A percentile compares a stretch with the other conserved stretches of the same genome.
Evolutionary conservation across 2,888 invertebrate genomes (phyloP).

Genomic region (Rhamnusium bicolor): DNA sequence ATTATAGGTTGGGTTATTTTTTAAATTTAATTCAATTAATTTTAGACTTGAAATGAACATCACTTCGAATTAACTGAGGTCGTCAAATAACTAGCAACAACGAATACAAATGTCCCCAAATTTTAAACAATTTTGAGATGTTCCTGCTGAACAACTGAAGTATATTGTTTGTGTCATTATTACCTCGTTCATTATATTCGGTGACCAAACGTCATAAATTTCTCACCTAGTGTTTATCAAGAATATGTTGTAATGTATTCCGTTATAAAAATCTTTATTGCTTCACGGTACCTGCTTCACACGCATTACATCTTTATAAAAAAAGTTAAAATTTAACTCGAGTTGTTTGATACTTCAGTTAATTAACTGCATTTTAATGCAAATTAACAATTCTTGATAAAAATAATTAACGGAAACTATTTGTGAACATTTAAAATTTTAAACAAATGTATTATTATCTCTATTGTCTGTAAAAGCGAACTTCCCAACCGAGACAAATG

Average conservation of each 20-base stretch:
- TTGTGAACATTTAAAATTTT: slow-evolving; percentile 46
- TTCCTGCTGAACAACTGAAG: no score
- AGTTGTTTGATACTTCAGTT: slow-evolving; percentile 37
- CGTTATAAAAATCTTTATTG: slow-evolving; percentile 17
- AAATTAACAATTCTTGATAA: slow-evolving; percentile 42
- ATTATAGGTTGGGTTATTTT: no score
- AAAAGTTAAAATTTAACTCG: slow-evolving; percentile 34
- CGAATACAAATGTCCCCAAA: no score
- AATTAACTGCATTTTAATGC: slow-evolving; percentile 47
- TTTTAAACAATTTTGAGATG: no score
- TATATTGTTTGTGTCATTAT: no score
- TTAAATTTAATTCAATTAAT: no score
- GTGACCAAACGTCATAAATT: neutral
- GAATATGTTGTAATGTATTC: slow-evolving; percentile 1
- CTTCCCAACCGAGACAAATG: slow-evolving; percentile 31
- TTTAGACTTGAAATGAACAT: no score
- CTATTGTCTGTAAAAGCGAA: slow-evolving; percentile 7
- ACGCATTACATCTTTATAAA: slow-evolving; percentile 41
- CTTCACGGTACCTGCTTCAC: slow-evolving; percentile 29
- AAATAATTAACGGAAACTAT: slow-evolving; percentile 44
- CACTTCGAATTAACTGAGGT: no score
- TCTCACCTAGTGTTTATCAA: slow-evolving; percentile 10
- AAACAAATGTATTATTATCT: slow-evolving; percentile 33
- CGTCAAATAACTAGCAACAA: no score
- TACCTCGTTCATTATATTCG: no score